Conservation (phyloP, 2,888 invertebrate species). For the Odontothrips loti region DNA sequence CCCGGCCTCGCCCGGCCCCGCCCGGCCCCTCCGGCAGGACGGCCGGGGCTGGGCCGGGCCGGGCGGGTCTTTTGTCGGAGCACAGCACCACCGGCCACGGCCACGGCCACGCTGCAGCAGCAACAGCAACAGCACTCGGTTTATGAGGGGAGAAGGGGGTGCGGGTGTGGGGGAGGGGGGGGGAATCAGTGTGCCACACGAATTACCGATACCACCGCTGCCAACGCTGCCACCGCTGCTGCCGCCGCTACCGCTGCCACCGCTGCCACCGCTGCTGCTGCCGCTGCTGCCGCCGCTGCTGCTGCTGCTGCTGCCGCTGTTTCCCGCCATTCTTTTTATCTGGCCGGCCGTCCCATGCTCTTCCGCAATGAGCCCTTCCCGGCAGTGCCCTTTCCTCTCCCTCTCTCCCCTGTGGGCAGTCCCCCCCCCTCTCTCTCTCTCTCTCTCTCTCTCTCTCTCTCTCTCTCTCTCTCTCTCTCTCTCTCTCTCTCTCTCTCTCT, state of each 20-base stretch:
- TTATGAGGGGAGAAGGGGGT: conserved; percentile 1
- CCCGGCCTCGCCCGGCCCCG: too few relatives aligned
- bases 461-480: background rate
- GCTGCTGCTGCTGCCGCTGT: too few relatives aligned
- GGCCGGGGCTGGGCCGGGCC: background rate
- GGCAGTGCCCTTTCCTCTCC: background rate
- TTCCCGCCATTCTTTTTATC: background rate
- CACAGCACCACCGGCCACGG: background rate
- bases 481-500: background rate
- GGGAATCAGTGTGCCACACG: background rate
- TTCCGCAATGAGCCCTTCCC: background rate
- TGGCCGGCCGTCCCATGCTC: background rate
- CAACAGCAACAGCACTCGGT: background rate
- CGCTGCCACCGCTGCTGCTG: background rate
- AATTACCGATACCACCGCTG: conserved; percentile 1
- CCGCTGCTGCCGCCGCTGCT: too few relatives aligned
- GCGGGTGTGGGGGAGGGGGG: background rate
- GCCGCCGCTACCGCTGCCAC: too few relatives aligned
- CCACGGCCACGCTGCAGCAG: background rate
- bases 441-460: background rate
- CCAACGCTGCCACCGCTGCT: background rate
- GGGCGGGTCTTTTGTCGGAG: background rate
- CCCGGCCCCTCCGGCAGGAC: too few relatives aligned
- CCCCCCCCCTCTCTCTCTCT: background rate
- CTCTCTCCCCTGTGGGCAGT: too few relatives aligned